phyloP scores from a whole-genome alignment of 2,113 vertebrate genomes.

The Cepphus grylle region DNA sequence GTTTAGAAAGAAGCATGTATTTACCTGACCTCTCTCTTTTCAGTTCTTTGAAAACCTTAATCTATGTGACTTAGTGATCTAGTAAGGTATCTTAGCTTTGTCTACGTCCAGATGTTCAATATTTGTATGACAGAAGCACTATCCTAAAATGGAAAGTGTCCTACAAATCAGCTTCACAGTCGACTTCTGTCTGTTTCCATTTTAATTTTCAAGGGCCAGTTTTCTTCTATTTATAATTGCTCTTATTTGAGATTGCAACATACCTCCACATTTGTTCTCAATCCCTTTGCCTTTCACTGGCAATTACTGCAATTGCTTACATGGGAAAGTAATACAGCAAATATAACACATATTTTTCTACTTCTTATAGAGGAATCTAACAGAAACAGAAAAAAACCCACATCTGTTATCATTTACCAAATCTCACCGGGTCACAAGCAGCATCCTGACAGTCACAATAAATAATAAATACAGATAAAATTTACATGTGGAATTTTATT shows the following conservation, averaged over 20 bases:
- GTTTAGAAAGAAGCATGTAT: neutral
- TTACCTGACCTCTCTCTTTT: neutral
- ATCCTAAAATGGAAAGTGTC: neutral
- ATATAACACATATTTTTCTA: neutral
- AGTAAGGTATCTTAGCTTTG: neutral
- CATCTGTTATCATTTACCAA: neutral
- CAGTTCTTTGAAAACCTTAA: neutral
- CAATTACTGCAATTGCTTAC: neutral
- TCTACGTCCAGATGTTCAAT: neutral
- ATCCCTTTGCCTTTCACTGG: neutral
- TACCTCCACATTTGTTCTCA: neutral
- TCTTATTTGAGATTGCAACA: neutral
- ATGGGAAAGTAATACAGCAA: neutral
- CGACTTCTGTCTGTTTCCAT: neutral
- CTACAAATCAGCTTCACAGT: neutral
- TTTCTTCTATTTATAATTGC: neutral
- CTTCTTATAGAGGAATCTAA: neutral
- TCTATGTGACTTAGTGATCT: neutral
- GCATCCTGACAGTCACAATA: neutral
- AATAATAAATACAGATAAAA: neutral
- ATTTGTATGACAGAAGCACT: neutral
- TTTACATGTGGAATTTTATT: neutral
- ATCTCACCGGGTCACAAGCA: neutral
- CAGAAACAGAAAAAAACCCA: neutral
- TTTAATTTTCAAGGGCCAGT: neutral